Evolutionary conservation across 1,140 invertebrate genomes (phyloP), one percentile per base, ranked within the genome.

Genomic region (Lordiphosa clarofinis): DNA sequence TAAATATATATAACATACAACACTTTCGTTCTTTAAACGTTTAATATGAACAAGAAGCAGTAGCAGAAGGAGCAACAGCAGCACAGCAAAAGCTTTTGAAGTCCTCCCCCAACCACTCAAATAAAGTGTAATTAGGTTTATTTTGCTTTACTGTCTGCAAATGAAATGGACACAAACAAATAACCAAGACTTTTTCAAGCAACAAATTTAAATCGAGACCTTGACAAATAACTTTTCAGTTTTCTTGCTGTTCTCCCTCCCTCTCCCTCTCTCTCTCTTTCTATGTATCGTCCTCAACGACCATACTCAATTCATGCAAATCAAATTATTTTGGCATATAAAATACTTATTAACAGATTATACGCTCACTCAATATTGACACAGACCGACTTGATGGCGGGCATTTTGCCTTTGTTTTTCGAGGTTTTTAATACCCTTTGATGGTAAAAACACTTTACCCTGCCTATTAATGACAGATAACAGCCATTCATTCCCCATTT

Each of bases 271-370:
- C 6, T 24, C 0, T 28, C 4, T 13, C 1, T 13, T 11, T 3
- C 3, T 21, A 28, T n/a, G 3, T 21, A n/a, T 44, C 12, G 3
- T 11, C 4, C n/a, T 44, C 31, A 12, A 7, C 4, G 28, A 7
- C 4, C 43, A 28, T 46, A 13, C 31, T 46, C 9, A 6, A 12
- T 31, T 46, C 60, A 81, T 82, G 62, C 72, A 81, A 81, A 81
- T 84, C 78, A 73, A 84, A 84, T 81, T 81, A 81, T 82, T 68
- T 79, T 70, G 72, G 68, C 66, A 82, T 81, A 81, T 82, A 65
- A 81, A 81, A 82, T 60, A 48, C 78, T 82, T 76, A 72, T 72
- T 62, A 68, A 58, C 33, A 42, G 67, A 67, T 82, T 78, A 78
- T 58, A 66, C 46, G 56, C 62, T 67, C 43, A 60, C 46, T 55